Evolutionary conservation across 2,113 vertebrate species (phyloP).

Genomic region (Eolophus roseicapilla): DNA sequence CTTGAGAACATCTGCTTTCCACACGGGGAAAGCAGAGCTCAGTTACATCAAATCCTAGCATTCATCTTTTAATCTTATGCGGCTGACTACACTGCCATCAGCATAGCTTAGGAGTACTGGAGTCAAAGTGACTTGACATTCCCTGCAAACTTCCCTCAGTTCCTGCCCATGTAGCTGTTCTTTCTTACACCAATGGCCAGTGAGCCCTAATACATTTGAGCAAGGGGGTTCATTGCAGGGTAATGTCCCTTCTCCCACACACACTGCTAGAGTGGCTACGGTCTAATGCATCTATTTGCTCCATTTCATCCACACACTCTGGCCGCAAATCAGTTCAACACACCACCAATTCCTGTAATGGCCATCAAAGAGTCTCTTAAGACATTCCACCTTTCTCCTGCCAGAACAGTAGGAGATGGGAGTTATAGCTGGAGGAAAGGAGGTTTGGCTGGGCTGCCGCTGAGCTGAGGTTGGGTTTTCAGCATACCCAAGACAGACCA

Average conservation of each 20-base stretch:
- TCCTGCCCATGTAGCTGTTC: not conserved
- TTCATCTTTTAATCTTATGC: not conserved
- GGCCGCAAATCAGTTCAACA: not conserved
- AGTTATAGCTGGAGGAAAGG: not conserved
- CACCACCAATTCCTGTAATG: not conserved
- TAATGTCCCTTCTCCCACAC: not conserved
- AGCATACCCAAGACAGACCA: slow-evolving; percentile 12
- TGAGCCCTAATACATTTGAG: not conserved
- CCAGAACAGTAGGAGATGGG: slow-evolving; percentile 27
- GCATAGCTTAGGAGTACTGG: not conserved
- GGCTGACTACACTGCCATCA: not conserved
- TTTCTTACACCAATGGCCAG: not conserved
- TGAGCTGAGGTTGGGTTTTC: not conserved
- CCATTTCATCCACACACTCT: not conserved
- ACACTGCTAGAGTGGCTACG: not conserved
- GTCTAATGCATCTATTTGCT: not conserved
- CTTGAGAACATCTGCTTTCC: slow-evolving; percentile 52
- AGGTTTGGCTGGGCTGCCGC: not conserved
- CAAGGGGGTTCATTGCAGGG: not conserved
- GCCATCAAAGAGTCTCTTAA: not conserved
- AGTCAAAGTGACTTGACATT: not conserved
- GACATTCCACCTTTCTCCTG: not conserved
- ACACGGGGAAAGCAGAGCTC: not conserved
- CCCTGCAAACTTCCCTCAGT: not conserved
- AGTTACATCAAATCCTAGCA: slow-evolving; percentile 15